Evolutionary conservation across 1,140 invertebrate species (phyloP).

Genomic region (Papilio glaucus): DNA sequence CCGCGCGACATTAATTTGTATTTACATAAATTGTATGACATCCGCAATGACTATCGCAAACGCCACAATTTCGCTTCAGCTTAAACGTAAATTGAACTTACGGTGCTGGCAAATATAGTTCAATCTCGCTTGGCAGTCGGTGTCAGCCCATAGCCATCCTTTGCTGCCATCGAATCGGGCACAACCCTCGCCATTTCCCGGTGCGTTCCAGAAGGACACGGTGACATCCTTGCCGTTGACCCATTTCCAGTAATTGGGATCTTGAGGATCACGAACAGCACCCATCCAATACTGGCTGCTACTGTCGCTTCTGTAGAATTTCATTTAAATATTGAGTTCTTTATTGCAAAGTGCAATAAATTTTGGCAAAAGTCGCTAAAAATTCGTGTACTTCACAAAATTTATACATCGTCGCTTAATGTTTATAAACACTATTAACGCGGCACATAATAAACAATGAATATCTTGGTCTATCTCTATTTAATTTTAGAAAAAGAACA

Average conservation of each 20-base stretch:
- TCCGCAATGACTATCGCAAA: conserved; percentile 2
- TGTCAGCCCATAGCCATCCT: conserved; percentile 97
- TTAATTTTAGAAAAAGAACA: no score
- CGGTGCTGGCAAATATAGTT: conserved; percentile 98
- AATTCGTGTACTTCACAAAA: neutral
- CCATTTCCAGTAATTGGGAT: conserved; percentile 95
- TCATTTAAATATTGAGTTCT: conserved; percentile 28
- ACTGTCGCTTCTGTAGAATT: conserved; percentile 89
- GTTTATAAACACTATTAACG: no score
- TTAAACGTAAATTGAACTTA: conserved; percentile 84
- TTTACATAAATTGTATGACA: neutral
- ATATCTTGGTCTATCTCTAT: no score
- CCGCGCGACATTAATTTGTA: neutral
- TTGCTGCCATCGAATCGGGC: conserved; percentile 96
- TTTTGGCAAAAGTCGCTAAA: neutral
- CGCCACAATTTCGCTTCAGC: conserved; percentile 41
- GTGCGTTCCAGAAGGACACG: conserved; percentile 96
- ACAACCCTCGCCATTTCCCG: conserved; percentile 93
- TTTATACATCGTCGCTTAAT: neutral
- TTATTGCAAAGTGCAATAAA: neutral
- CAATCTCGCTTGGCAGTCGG: conserved; percentile 92
- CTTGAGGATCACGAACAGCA: conserved; percentile 91
- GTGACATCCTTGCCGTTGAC: conserved; percentile 93
- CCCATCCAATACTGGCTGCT: conserved; percentile 98
- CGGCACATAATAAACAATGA: no score